phyloP scores from a whole-genome alignment of 92 coral and sea anemone genomes.

The Bergia sp. region DNA sequence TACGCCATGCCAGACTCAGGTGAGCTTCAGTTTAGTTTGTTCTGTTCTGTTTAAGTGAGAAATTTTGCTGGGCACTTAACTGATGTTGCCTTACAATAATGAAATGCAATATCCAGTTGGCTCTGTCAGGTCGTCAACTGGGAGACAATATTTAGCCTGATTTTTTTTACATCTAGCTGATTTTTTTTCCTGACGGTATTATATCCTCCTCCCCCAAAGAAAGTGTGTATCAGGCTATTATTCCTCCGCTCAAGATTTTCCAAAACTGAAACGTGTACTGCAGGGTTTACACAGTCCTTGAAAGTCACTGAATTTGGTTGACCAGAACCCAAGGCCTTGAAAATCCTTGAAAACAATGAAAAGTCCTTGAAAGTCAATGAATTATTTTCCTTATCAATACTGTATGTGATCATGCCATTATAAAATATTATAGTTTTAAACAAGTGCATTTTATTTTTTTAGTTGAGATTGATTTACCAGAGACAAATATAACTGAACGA shows the following conservation, averaged over 20 bases:
- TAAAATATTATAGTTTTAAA: neutral
- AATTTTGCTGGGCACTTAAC: neutral
- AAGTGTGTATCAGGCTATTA: neutral
- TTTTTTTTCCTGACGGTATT: neutral
- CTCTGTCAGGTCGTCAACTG: neutral
- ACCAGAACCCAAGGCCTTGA: too few species aligned
- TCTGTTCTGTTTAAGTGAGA: neutral
- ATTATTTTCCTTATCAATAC: too few species aligned
- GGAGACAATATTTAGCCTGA: neutral
- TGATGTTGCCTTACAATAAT: neutral
- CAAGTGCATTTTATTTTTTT: neutral
- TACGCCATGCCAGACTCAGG: neutral
- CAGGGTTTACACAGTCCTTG: neutral
- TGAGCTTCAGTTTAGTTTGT: neutral
- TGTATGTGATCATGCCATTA: too few species aligned
- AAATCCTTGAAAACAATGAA: too few species aligned
- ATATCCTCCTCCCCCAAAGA: neutral
- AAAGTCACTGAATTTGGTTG: too few species aligned
- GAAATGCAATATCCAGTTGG: neutral
- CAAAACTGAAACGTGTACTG: neutral
- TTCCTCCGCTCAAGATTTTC: neutral
- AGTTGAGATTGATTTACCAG: too few species aligned
- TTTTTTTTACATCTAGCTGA: too few species aligned
- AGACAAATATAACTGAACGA: too few species aligned
- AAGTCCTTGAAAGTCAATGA: too few species aligned